Evolutionary conservation across 2,113 vertebrate species (phyloP).

Genomic region (Ivindomyrus marchei): DNA sequence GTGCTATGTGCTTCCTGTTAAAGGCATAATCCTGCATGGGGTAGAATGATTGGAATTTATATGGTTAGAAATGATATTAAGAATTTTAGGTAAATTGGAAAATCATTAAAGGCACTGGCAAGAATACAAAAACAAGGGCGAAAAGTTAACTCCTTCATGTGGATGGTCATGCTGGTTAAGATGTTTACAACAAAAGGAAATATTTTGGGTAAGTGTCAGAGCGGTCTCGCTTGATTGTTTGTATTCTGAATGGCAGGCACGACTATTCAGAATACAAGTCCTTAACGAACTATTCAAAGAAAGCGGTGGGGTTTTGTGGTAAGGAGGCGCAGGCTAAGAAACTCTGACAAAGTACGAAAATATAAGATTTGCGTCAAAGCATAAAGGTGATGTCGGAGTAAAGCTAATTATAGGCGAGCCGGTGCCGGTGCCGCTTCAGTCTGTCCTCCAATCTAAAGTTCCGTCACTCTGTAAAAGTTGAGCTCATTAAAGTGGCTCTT

Average conservation of each 20-base stretch:
- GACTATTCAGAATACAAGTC: background rate
- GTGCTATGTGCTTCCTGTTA: background rate
- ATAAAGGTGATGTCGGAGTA: background rate
- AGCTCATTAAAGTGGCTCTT: background rate
- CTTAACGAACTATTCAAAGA: background rate
- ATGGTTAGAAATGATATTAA: background rate
- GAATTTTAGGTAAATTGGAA: background rate
- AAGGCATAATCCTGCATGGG: background rate
- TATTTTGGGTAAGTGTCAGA: background rate
- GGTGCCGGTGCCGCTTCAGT: background rate
- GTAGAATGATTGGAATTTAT: background rate
- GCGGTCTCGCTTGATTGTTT: background rate
- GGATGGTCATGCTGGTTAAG: background rate
- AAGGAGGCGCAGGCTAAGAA: background rate
- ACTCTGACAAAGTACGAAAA: background rate
- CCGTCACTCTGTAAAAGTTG: background rate
- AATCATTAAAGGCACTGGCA: background rate
- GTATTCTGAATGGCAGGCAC: background rate
- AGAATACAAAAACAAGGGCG: background rate
- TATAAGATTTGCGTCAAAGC: background rate
- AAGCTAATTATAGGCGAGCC: conserved; percentile 12
- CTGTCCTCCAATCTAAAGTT: background rate
- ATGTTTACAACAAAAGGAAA: background rate
- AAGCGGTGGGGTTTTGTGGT: background rate
- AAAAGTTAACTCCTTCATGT: background rate